Base-by-base conservation (phyloP, 2,797 vertebrate genomes). In the Menidia menidia region DNA sequence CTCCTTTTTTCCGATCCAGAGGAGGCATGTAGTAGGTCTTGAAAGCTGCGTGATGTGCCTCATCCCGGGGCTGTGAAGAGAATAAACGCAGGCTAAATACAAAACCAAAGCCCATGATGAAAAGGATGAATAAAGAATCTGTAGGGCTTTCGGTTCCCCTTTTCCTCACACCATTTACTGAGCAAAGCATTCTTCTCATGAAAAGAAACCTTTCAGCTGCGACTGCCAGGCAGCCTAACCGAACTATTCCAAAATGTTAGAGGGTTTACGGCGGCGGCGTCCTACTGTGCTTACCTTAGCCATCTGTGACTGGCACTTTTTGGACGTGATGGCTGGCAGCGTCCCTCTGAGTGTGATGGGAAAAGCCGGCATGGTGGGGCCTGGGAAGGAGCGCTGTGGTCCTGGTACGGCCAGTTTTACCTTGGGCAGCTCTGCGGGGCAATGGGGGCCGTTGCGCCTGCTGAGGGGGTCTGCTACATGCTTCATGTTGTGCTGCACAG, bases 1-100 rank as follows among this genome's bases (percentile, higher is more conserved):
- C 87, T 59, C 92, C 86, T 4, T 85, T 91, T 83, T 90, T 94
- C 84, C 89, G 85, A 16, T 94, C 92, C 64, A 93, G 51, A 25
- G 94, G 84, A 57, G 96, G 95, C 88, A 96, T 93, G 84, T 81
- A 93, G 88, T 77, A 95, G 62, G 73, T 91, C 83, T 94, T 94
- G 59, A 88, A 85, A 75, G 69, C 75, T 19, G 87, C 80, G 16
- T 80, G 88, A 58, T 83, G 75, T 60, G 92, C 88, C 81, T 94
- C 93, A 31, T 94, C 88, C 59, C 88, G 93, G 79, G 92, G 91
- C 96, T 97, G 95, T 77, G 68, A 78, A 74, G 72, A 83, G 56
- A 89, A 39, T 70, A 85, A 75, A 73, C 12, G 31, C 54, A 81
- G n/a, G 41, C 32, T 70, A 19, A 81, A 84, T 72, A 12, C 47